These are phyloP conservation scores for Drosophila infuscata DNA, from an alignment of 2,888 invertebrate species.

Conservation along the genomic window DNA sequence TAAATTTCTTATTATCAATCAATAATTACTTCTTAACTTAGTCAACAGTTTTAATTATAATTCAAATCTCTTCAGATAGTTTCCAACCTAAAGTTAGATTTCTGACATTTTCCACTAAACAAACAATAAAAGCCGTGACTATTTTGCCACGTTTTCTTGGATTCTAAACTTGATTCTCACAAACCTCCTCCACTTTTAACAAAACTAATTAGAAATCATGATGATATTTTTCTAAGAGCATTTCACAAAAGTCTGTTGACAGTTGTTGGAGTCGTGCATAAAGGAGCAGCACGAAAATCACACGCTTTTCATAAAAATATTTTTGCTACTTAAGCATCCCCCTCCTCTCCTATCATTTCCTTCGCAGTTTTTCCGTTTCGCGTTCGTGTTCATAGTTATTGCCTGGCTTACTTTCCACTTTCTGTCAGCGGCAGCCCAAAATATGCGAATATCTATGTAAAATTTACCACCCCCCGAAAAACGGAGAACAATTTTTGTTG, in stretches of 20 bases:
- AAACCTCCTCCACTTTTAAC: not conserved
- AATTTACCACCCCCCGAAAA: constrained; percentile 1
- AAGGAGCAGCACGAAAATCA: constrained; percentile 44
- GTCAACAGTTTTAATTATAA: not conserved
- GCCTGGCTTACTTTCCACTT: constrained; percentile 54
- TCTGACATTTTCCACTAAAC: not conserved
- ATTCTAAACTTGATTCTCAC: not conserved
- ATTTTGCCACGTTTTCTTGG: not conserved
- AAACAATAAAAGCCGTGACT: not conserved
- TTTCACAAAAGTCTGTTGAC: constrained; percentile 24
- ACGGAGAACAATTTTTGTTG: constrained; percentile 19
- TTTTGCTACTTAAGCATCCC: constrained; percentile 1
- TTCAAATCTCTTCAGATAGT: not conserved
- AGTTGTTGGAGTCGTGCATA: constrained; percentile 19
- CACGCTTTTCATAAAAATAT: constrained; percentile 57
- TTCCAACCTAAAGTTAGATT: not conserved
- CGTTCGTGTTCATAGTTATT: constrained; percentile 51
- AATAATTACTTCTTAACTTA: not conserved
- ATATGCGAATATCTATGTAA: constrained; percentile 49
- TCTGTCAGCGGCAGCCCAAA: constrained; percentile 44
- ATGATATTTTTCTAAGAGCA: constrained; percentile 14
- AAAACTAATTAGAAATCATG: constrained; percentile 6
- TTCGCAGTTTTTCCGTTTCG: constrained; percentile 8
- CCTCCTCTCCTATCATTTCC: not conserved
- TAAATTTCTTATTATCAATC: not conserved